Conservation (phyloP, 2,113 vertebrate genomes). For the Apus apus region DNA sequence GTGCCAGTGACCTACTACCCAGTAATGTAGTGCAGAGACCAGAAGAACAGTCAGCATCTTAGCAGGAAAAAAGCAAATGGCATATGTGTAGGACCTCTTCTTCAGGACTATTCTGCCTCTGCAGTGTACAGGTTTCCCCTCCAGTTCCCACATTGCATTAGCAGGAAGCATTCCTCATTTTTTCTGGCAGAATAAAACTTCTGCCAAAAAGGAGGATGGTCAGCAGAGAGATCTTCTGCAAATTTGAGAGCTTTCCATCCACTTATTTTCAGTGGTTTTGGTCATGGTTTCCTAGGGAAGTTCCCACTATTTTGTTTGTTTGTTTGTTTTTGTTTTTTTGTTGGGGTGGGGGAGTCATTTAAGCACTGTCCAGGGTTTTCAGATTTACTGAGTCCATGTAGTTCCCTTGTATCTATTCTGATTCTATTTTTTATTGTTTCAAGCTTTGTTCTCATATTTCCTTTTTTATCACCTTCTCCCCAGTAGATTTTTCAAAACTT, state of each 20-base stretch:
- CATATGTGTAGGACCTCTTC: background rate
- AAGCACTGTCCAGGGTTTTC: background rate
- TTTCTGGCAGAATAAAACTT: background rate
- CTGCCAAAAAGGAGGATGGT: background rate
- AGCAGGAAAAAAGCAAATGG: background rate
- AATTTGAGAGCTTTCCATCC: background rate
- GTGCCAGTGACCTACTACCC: background rate
- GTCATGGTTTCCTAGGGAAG: background rate
- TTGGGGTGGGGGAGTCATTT: background rate
- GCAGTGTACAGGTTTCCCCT: background rate
- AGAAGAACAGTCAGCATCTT: background rate
- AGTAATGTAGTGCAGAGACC: background rate
- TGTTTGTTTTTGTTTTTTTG: background rate
- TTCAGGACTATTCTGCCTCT: background rate
- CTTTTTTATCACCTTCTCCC: background rate
- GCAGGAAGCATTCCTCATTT: background rate
- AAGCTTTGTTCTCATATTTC: background rate
- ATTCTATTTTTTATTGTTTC: background rate
- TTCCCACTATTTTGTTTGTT: background rate
- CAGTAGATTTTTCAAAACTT: background rate
- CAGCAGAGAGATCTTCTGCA: background rate
- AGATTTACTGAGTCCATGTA: background rate
- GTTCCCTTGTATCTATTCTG: background rate
- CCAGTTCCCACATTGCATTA: background rate
- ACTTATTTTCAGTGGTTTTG: background rate